These are phyloP conservation scores for Agrilus planipennis DNA, from an alignment of 1,140 invertebrate genomes.

Conservation along the genomic window DNA sequence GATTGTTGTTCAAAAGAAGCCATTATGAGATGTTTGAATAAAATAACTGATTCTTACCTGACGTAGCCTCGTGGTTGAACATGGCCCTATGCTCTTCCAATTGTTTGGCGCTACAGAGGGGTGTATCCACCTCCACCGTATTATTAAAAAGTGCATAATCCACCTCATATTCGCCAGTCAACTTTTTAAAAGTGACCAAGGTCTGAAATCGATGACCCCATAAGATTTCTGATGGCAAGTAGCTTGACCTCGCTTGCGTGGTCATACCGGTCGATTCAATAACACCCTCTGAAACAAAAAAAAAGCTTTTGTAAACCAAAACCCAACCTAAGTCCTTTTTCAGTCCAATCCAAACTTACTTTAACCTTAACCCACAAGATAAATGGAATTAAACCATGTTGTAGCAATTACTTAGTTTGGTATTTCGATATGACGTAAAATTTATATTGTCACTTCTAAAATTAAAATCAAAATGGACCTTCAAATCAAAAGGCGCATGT, in stretches of 20 bases:
- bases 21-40: constrained; percentile 3
- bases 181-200: constrained; percentile 77
- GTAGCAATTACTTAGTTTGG: too few species aligned
- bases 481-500: too few species aligned
- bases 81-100: constrained; percentile 50
- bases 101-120: constrained; percentile 59
- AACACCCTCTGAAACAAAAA: constrained; percentile 53
- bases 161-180: constrained; percentile 81
- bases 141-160: constrained; percentile 90
- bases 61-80: constrained; percentile 16
- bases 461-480: too few species aligned
- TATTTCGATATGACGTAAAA: too few species aligned
- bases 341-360: too few species aligned
- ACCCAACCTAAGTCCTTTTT: too few species aligned
- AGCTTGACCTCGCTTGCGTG: constrained; percentile 78
- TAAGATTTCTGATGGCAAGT: constrained; percentile 76
- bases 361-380: too few species aligned
- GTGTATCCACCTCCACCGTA: constrained; percentile 78
- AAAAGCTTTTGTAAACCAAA: too few species aligned
- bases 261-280: constrained; percentile 79
- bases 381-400: too few species aligned
- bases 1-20: neutral
- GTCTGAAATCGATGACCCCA: constrained; percentile 84
- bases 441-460: too few species aligned
- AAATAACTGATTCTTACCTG: constrained; percentile 15